phyloP scores from a whole-genome alignment of 2,888 invertebrate species.

The Rotaria macrura region DNA sequence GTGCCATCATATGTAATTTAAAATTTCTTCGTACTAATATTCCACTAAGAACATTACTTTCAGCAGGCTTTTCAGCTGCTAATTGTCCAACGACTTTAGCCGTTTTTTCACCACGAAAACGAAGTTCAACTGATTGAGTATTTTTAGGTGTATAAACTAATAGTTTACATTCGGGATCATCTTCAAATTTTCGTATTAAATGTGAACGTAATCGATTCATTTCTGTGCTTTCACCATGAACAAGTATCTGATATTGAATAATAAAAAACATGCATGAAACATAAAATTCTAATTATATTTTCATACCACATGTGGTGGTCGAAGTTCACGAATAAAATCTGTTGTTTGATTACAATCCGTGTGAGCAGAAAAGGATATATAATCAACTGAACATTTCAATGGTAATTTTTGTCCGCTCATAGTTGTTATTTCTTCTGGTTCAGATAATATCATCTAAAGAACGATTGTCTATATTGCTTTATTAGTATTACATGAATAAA shows the following conservation, averaged over 20 bases:
- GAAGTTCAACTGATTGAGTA: conserved; percentile 78
- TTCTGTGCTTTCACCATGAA: conserved; percentile 97
- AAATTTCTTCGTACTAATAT: conserved; percentile 91
- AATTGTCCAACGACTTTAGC: conserved; percentile 64
- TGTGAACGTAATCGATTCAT: conserved; percentile 86
- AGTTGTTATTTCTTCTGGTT: conserved; percentile 90
- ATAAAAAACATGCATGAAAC: too few species aligned
- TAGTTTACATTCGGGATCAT: conserved; percentile 63
- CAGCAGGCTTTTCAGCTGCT: conserved; percentile 21
- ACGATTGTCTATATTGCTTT: not conserved
- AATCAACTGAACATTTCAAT: conserved; percentile 91
- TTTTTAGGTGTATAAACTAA: conserved; percentile 88
- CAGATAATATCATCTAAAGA: conserved; percentile 68
- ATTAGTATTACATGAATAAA: not conserved
- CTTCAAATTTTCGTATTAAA: conserved; percentile 80
- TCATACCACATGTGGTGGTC: conserved; percentile 73
- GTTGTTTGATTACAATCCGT: conserved; percentile 95
- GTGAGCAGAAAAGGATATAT: conserved; percentile 97
- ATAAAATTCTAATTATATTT: too few species aligned
- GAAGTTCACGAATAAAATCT: conserved; percentile 82
- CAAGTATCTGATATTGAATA: conserved; percentile 57
- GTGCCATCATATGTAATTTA: conserved; percentile 84
- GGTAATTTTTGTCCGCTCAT: conserved; percentile 90
- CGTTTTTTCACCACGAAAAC: conserved; percentile 92
- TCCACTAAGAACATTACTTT: conserved; percentile 53